These are phyloP conservation scores for Ischnus inquisitorius DNA, from an alignment of 2,888 invertebrate species.

Conservation along the genomic window DNA sequence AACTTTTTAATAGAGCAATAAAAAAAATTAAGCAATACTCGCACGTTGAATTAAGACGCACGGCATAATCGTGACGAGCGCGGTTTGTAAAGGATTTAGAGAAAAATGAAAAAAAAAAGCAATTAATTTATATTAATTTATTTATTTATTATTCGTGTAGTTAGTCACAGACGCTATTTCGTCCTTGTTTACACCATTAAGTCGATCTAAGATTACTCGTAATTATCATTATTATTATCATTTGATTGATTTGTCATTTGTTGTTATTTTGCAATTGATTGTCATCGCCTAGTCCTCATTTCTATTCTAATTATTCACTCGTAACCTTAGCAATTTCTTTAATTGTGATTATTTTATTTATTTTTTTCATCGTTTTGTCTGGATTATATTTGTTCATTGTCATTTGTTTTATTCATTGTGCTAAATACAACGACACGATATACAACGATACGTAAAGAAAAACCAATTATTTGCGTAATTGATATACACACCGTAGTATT, in stretches of 20 bases:
- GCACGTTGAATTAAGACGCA: constrained; percentile 44
- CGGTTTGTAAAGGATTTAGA: constrained; percentile 3
- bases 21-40: constrained; percentile 77
- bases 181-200: constrained; percentile 56
- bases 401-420: constrained; percentile 70
- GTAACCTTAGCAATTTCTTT: constrained; percentile 51
- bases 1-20: constrained; percentile 76
- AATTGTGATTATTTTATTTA: constrained; percentile 18
- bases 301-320: constrained; percentile 69
- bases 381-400: constrained; percentile 66
- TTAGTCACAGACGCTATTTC: constrained; percentile 57
- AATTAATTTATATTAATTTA: constrained; percentile 63
- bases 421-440: constrained; percentile 79
- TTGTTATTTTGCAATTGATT: constrained; percentile 50
- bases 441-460: constrained; percentile 78
- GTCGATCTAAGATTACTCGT: constrained; percentile 51
- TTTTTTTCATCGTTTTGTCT: constrained; percentile 39
- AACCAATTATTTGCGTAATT: constrained; percentile 47
- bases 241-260: constrained; percentile 60
- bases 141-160: constrained; percentile 57
- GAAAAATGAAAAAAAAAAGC: constrained; percentile 30
- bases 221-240: constrained; percentile 44
- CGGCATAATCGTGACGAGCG: constrained; percentile 39
- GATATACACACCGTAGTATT: constrained; percentile 50
- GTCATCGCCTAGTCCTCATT: constrained; percentile 52